Conservation (phyloP, 1,140 invertebrate genomes). For the Drosophila seguyi region DNA sequence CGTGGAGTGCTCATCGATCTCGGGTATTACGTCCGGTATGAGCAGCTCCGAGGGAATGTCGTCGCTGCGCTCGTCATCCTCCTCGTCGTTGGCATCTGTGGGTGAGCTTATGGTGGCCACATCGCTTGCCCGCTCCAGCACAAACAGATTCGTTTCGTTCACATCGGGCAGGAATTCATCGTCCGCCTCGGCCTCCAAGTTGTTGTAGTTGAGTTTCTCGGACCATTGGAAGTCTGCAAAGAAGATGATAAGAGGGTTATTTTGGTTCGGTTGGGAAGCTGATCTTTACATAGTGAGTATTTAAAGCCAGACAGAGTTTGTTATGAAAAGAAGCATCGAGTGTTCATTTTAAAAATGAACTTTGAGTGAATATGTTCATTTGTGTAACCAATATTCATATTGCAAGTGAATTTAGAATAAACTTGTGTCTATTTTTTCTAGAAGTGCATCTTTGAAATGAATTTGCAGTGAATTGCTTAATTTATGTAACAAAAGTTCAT, state of each 20-base stretch:
- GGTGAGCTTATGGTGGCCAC: constrained; percentile 75
- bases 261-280: too few relatives aligned
- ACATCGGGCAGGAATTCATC: constrained; percentile 83
- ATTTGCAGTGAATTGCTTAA: too few relatives aligned
- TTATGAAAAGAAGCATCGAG: background rate
- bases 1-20: constrained; percentile 82
- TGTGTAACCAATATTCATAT: too few relatives aligned
- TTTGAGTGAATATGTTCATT: background rate
- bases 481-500: background rate
- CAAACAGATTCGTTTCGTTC: constrained; percentile 79
- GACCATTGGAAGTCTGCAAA: constrained; percentile 70
- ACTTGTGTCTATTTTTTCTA: too few relatives aligned
- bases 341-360: background rate
- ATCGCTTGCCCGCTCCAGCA: constrained; percentile 78
- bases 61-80: constrained; percentile 80
- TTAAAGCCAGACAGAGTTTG: background rate
- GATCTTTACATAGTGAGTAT: background rate
- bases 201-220: constrained; percentile 66
- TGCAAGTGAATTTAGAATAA: too few relatives aligned
- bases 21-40: constrained; percentile 81
- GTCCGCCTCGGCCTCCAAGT: constrained; percentile 66
- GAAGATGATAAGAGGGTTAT: background rate
- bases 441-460: too few relatives aligned
- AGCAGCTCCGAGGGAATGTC: constrained; percentile 81
- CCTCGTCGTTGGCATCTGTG: constrained; percentile 59